Percentiles rank a stretch among this genome's conserved stretches.
Evolutionary conservation across 2,888 invertebrate genomes (phyloP).

Genomic region (Hydraecia micacea): DNA sequence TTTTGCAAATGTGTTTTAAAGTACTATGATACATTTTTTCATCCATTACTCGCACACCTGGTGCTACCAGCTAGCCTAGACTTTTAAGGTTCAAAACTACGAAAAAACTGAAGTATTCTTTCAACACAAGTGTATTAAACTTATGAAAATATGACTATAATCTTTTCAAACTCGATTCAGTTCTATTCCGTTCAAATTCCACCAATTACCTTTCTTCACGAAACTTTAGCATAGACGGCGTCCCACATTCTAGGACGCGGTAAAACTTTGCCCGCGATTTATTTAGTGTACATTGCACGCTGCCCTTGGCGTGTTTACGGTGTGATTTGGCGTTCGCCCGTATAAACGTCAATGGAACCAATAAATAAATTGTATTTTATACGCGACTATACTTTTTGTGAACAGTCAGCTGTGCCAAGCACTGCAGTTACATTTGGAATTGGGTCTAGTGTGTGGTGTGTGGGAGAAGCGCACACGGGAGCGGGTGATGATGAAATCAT

Average conservation of each 20-base stretch:
- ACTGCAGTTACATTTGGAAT: slow-evolving; percentile 73
- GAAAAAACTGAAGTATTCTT: neutral
- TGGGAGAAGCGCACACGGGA: slow-evolving; percentile 11
- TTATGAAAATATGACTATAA: slow-evolving; percentile 21
- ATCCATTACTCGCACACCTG: neutral
- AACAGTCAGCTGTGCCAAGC: slow-evolving; percentile 75
- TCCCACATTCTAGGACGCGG: slow-evolving; percentile 33
- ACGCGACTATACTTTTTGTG: slow-evolving; percentile 75
- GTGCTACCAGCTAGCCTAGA: neutral
- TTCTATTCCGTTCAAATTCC: slow-evolving; percentile 28
- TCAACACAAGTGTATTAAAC: neutral
- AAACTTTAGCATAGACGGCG: slow-evolving; percentile 34
- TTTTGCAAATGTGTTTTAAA: neutral
- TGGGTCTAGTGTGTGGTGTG: slow-evolving; percentile 58
- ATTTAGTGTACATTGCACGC: slow-evolving; percentile 55
- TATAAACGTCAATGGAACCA: slow-evolving; percentile 76
- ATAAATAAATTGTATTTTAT: slow-evolving; percentile 82
- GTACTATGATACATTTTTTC: neutral
- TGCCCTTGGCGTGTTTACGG: slow-evolving; percentile 58
- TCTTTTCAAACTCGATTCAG: slow-evolving; percentile 27
- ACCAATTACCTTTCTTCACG: slow-evolving; percentile 49
- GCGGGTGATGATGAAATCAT: neutral
- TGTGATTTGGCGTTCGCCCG: slow-evolving; percentile 67
- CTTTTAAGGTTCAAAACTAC: neutral
- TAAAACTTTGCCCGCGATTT: slow-evolving; percentile 48